phyloP scores from a whole-genome alignment of 2,797 vertebrate species.

The Notolepis coatsorum region DNA sequence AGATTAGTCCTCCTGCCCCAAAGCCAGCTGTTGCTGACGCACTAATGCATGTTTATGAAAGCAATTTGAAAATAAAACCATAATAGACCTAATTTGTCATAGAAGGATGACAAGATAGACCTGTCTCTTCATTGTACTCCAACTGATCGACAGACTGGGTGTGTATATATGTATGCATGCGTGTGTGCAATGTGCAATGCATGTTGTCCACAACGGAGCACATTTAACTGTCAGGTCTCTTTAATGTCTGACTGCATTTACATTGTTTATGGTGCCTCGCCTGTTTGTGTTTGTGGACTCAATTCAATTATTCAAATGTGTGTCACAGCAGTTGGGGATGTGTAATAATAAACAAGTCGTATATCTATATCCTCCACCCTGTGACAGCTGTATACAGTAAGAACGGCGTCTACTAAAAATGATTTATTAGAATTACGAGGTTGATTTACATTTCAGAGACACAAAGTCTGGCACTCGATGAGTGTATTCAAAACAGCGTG shows the following conservation, averaged over 20 bases:
- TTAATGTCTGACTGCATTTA: no score
- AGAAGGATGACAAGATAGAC: constrained; percentile 2
- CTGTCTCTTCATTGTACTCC: background rate
- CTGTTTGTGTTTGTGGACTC: no score
- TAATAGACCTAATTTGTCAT: background rate
- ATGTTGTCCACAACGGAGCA: no score
- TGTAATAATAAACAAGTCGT: background rate
- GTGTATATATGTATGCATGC: no score
- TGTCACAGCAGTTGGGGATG: background rate
- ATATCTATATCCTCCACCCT: no score
- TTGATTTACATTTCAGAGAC: constrained; percentile 48
- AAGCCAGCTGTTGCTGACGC: background rate
- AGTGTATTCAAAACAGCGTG: constrained; percentile 15
- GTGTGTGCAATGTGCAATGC: no score
- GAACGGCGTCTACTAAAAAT: background rate
- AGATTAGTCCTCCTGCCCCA: background rate
- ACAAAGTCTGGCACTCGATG: constrained; percentile 20
- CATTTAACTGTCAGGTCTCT: no score
- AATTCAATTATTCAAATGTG: no score
- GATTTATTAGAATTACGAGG: constrained; percentile 34
- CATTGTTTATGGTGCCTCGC: no score
- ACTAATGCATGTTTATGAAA: constrained; percentile 6
- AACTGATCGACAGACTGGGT: no score
- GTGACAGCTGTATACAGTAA: no score
- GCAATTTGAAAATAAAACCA: background rate